Base-by-base conservation (phyloP, 2,113 vertebrate species). In the Hydrochoerus hydrochaeris region DNA sequence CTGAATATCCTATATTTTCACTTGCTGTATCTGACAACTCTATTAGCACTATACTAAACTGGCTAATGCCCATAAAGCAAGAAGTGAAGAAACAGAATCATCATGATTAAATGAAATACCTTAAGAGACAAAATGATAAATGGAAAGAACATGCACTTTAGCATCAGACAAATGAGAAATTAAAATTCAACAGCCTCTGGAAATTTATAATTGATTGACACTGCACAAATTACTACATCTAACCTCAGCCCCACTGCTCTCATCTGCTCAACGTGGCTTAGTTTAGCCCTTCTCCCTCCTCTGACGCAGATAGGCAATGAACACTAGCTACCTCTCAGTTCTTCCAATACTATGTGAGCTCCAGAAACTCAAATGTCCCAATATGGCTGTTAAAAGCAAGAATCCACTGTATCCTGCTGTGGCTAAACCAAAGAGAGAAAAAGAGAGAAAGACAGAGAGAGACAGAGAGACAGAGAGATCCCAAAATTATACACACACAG, bases 1-100 rank as follows among this genome's bases (percentile, higher is more conserved):
- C 46, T 91, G 46, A 54, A 57, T 28, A 65, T 38, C 3, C 22
- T 80, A 0, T 26, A 85, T n/a, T 67, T 71, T 46, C 49, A 78
- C 84, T 85, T 81, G 80, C 52, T 95, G 58, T 85, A 58, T 95
- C 7, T 94, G 62, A 63, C 57, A 82, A 60, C 17, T 19, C n/a
- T 78, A 78, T 38, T 90, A 94, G 82, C 30, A 93, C 88, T 44
- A 19, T 26, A 46, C 22, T 88, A 0, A 82, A 77, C 17, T 60
- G 63, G 20, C 13, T 38, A 92, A 58, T 52, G 10, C 20, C 26
- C 58, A 73, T 22, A 91, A 85, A 92, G 28, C 32, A 82, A 92
- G 57, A 90, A 71, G 41, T 89, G 65, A 87, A 73, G 65, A 71
- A 80, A 73, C 0, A 71, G 11, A 44, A 69, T 41, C 44, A 49